Percentiles rank a stretch among this genome's conserved stretches.
Evolutionary conservation across 2,888 invertebrate genomes (phyloP).

Genomic region (Pseudolycoriella hygida): DNA sequence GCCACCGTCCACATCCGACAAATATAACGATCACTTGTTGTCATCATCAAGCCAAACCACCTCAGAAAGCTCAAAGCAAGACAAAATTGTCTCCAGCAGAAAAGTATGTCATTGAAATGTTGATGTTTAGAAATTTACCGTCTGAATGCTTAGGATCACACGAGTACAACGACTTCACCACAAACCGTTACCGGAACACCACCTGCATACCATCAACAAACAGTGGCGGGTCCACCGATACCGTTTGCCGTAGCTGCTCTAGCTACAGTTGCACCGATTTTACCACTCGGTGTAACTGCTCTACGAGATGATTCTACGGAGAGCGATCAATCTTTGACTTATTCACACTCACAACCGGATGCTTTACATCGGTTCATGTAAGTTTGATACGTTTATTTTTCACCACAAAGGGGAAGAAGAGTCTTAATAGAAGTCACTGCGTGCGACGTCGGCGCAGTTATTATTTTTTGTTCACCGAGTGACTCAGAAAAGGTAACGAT

Average conservation of each 20-base stretch:
- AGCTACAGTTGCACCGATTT: slow-evolving; percentile 29
- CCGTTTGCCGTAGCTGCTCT: slow-evolving; percentile 28
- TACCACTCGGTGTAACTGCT: slow-evolving; percentile 29
- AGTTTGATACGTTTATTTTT: slow-evolving; percentile 15
- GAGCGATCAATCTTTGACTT: slow-evolving; percentile 29
- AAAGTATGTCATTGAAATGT: not conserved
- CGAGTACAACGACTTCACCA: slow-evolving; percentile 27
- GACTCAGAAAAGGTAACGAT: too few relatives aligned
- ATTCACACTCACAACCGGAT: slow-evolving; percentile 27
- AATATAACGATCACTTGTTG: slow-evolving; percentile 1
- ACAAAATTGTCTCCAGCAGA: not conserved
- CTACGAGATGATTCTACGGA: slow-evolving; percentile 31
- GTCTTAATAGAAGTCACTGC: too few relatives aligned
- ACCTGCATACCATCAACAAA: slow-evolving; percentile 19
- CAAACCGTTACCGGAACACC: slow-evolving; percentile 21
- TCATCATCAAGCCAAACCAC: slow-evolving; percentile 1
- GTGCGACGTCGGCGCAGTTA: too few relatives aligned
- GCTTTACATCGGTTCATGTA: slow-evolving; percentile 29
- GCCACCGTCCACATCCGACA: slow-evolving; percentile 5
- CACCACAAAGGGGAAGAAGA: too few relatives aligned
- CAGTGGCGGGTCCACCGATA: slow-evolving; percentile 24
- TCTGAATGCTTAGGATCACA: slow-evolving; percentile 17
- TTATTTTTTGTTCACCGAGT: too few relatives aligned
- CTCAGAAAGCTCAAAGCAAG: not conserved
- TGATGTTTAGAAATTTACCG: not conserved